Base-by-base conservation (phyloP, 2,888 invertebrate genomes). In the Portevinia maculata region DNA sequence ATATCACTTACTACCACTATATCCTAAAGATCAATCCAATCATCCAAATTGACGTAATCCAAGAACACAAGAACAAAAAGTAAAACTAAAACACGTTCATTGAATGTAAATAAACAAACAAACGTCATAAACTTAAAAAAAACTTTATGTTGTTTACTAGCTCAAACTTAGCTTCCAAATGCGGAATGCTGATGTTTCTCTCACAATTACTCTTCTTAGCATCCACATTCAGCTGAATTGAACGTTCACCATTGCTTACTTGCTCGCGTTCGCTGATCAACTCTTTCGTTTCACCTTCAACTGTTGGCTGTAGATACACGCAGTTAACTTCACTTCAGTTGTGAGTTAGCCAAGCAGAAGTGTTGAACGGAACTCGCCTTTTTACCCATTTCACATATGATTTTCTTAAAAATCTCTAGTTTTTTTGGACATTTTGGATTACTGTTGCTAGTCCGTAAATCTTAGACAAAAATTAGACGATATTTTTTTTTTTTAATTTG, bases 181-280 rank as follows among this genome's bases (percentile, higher is more conserved):
- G 19, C 24, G 28, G n/a, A 15, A n/a, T 48, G 55, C n/a, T 62
- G 64, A 59, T 64, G 17, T 41, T 37, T 34, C 59, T 65, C 60
- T 28, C 50, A 0, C 4, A 2, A 9, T n/a, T 13, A 13, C 6
- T 37, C 28, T 6, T 13, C 13, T 9, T 69, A 57, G 37, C 15
- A 41, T 83, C 83, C 83, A 83, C 78, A 83, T 83, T 83, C 76
- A 83, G 81, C 76, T 28, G 39, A 64, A 50, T n/a, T 60, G 30
- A 71, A 76, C 78, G 76, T 71, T 67, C 55, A 57, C 44, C 5
- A 3, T 24, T 48, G 50, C 57, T 69, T 39, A 17, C 32, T 44
- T 41, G 32, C 52, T 60, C 55, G 9, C 17, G 53, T 28, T 65
- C 50, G 11, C 21, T 17, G 48, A 21, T 41, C 71, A 71, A 50